Conservation (phyloP, 2,113 vertebrate species). For the Anoplopoma fimbria region DNA sequence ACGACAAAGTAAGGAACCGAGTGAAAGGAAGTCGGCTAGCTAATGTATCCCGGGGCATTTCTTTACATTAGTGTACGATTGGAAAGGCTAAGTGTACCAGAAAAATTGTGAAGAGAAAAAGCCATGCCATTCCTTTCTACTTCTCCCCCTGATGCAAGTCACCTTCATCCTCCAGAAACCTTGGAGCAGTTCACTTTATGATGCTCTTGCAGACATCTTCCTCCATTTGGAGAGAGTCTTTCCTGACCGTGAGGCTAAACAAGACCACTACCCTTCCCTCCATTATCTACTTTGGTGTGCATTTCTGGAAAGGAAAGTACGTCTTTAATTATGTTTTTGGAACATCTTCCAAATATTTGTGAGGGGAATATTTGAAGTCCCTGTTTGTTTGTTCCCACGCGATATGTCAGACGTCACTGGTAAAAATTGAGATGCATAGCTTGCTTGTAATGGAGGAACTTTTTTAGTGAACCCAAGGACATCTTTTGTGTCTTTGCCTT, state of each 20-base stretch:
- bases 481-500: background rate
- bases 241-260: background rate
- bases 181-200: constrained; percentile 14
- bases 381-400: background rate
- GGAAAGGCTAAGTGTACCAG: constrained; percentile 14
- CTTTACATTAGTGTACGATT: constrained; percentile 35
- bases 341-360: background rate
- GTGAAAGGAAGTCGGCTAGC: constrained; percentile 20
- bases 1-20: background rate
- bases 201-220: background rate
- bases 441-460: too few species aligned
- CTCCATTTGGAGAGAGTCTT: constrained; percentile 3
- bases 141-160: constrained; percentile 21
- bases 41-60: constrained; percentile 42
- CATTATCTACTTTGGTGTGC: background rate
- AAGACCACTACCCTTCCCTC: background rate
- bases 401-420: background rate
- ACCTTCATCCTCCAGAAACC: constrained; percentile 7
- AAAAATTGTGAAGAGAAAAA: constrained; percentile 17
- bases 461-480: background rate
- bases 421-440: too few species aligned
- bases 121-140: background rate
- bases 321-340: background rate
- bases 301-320: background rate
- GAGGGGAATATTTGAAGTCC: background rate